A percentile compares a stretch with the other conserved stretches of the same genome.
These are phyloP conservation scores for Gastrophryne carolinensis DNA, from an alignment of 2,797 vertebrate species.

Conservation along the genomic window DNA sequence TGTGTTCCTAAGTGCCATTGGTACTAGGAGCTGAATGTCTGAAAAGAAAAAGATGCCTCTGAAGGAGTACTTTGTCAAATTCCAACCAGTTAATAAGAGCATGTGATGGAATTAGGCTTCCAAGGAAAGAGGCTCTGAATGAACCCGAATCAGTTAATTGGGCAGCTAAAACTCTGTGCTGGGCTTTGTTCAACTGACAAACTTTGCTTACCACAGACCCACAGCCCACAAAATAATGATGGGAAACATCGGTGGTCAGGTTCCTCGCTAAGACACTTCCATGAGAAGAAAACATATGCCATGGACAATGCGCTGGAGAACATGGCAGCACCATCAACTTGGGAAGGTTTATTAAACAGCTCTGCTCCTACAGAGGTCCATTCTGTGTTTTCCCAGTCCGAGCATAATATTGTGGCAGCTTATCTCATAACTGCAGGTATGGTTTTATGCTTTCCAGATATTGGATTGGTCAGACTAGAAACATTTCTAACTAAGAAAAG, in stretches of 20 bases:
- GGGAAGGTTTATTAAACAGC: constrained; percentile 66
- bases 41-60: too few relatives aligned
- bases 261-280: constrained; percentile 55
- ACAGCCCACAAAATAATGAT: constrained; percentile 48
- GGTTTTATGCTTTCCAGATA: constrained; percentile 4
- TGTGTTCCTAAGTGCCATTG: too few relatives aligned
- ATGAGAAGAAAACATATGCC: constrained; percentile 50
- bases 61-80: neutral
- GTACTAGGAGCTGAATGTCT: too few relatives aligned
- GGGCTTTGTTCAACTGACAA: constrained; percentile 67
- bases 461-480: too few relatives aligned
- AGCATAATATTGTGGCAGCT: constrained; percentile 91
- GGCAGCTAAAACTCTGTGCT: constrained; percentile 57
- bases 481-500: too few relatives aligned
- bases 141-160: constrained; percentile 57
- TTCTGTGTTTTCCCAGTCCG: constrained; percentile 86
- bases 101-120: constrained; percentile 69
- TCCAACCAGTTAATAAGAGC: constrained; percentile 48
- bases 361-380: constrained; percentile 70
- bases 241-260: neutral
- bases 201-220: constrained; percentile 60
- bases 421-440: constrained; percentile 96
- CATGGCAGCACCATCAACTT: constrained; percentile 63
- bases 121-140: constrained; percentile 56
- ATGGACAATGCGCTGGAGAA: constrained; percentile 38